Conservation (phyloP, 2,113 vertebrate genomes). For the Uria aalge region DNA sequence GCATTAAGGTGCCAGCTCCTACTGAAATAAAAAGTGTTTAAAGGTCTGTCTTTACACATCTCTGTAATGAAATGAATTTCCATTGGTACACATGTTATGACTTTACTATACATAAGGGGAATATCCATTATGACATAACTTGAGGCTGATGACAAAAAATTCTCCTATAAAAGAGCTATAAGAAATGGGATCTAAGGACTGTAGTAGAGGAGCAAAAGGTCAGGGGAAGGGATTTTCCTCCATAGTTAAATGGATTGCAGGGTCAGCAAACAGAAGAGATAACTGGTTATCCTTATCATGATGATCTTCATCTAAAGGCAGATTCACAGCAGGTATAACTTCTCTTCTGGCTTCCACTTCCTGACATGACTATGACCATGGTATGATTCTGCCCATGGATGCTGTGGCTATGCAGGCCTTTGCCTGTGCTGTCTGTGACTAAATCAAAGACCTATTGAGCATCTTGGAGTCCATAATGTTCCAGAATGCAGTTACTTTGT, state of each 20-base stretch:
- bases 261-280: background rate
- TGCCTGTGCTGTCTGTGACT: background rate
- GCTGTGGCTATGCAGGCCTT: background rate
- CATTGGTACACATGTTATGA: fast-evolving
- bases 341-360: background rate
- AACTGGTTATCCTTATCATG: background rate
- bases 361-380: too few species aligned
- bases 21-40: background rate
- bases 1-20: background rate
- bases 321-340: background rate
- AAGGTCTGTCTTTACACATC: background rate
- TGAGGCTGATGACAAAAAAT: background rate
- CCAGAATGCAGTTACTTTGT: background rate
- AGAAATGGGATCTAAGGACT: background rate
- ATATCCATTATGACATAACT: background rate
- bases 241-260: background rate
- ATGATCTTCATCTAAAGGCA: background rate
- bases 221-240: background rate
- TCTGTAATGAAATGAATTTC: background rate
- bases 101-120: fast-evolving
- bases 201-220: fast-evolving
- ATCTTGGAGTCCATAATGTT: background rate
- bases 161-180: background rate
- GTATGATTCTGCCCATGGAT: background rate
- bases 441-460: background rate